A percentile compares a stretch with the other conserved stretches of the same genome.
Evolutionary conservation across 2,113 vertebrate species (phyloP).

Genomic region (Ophthalmolycus amberensis): DNA sequence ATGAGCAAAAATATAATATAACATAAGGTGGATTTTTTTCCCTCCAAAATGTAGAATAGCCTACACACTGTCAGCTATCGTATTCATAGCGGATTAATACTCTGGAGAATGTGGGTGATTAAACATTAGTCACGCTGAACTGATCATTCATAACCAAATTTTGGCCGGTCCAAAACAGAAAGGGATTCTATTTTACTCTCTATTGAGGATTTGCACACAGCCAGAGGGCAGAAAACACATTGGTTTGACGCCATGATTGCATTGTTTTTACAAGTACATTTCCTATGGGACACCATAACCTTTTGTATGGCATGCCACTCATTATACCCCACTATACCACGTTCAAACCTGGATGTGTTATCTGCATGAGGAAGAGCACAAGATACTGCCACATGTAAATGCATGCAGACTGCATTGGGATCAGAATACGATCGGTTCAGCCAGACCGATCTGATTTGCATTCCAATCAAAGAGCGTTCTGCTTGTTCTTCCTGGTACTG

Average conservation of each 20-base stretch:
- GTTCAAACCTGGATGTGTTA: neutral
- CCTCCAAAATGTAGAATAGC: conserved; percentile 26
- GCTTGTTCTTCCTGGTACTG: neutral
- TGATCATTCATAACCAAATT: conserved; percentile 53
- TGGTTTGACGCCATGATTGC: neutral
- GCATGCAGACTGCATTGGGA: neutral
- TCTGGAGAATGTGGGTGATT: conserved; percentile 53
- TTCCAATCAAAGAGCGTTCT: neutral
- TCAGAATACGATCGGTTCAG: neutral
- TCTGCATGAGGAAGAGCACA: neutral
- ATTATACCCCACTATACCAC: neutral
- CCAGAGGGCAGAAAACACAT: conserved; percentile 26
- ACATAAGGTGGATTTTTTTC: neutral
- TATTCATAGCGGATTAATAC: conserved; percentile 60
- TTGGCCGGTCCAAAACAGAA: conserved; percentile 40
- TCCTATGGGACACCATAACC: neutral
- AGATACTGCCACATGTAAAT: neutral
- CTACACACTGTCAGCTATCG: conserved; percentile 49
- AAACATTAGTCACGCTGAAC: conserved; percentile 60
- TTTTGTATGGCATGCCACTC: neutral
- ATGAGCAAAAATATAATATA: conserved; percentile 21
- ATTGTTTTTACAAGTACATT: neutral
- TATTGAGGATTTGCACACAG: conserved; percentile 13
- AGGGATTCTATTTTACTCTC: conserved; percentile 23
- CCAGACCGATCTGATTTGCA: neutral